Evolutionary conservation across 2,888 invertebrate species (phyloP), one percentile per base, ranked within the genome.

Genomic region (Spilarctia lutea): DNA sequence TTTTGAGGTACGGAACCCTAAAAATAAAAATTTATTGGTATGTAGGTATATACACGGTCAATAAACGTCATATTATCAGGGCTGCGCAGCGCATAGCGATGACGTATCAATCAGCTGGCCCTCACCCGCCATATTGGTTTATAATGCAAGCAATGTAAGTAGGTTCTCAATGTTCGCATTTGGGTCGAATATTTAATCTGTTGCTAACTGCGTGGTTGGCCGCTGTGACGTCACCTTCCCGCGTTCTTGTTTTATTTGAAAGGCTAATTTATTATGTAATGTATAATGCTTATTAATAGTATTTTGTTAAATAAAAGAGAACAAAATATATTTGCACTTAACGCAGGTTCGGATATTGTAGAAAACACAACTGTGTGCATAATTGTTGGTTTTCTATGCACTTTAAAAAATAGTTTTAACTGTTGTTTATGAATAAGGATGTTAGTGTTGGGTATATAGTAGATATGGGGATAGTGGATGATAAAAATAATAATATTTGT

Each of bases 141-240:
- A 24, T 63, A 52, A 7, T 45, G 71, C 35, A 42, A n/a, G 60
- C 11, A 60, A n/a, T n/a, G 42, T 16, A 74, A 52, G 52, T 52
- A 52, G 52, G 52, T 24, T 48, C 48, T 20, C 20, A 48, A 52
- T 79, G 78, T 74, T 76, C 76, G 74, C 76, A 83, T 84, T 78
- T 79, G 76, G 84, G 82, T 85, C 82, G 75, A 78, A 77, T 73
- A 73, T 52, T 75, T 76, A 75, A 83, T 77, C 76, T 78, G 85
- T 84, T 83, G 75, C 85, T 78, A 79, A 48, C 82, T 56, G 78
- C 39, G 10, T 65, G 68, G 33, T 52, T 65, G 74, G 68, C 65
- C 68, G 45, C 60, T 45, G 65, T 82, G 84, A 79, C 77, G 80
- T 63, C 76, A 70, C 69, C 56, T 76, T 73, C 20, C 73, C 71